phyloP scores from a whole-genome alignment of 2,113 vertebrate genomes.

The Gracilinanus agilis region DNA sequence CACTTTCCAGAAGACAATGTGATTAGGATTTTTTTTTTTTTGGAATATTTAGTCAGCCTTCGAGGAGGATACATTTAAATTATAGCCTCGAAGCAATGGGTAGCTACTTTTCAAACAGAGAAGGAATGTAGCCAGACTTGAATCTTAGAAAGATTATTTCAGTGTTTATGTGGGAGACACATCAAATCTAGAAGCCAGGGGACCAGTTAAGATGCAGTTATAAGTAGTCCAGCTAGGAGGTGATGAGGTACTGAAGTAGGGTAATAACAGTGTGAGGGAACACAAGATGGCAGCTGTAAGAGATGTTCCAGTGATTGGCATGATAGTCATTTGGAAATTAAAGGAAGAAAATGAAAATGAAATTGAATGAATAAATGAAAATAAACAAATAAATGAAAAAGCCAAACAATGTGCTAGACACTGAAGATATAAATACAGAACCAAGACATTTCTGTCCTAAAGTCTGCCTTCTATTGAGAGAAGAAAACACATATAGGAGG shows the following conservation, averaged over 20 bases:
- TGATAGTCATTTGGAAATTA: not conserved
- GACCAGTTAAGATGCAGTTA: not conserved
- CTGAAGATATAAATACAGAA: not conserved
- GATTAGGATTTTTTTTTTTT: not conserved
- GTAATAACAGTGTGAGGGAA: not conserved
- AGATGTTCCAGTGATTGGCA: not conserved
- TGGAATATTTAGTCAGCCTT: not conserved
- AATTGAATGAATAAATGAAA: not conserved
- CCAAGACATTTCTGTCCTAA: not conserved
- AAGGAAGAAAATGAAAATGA: no score
- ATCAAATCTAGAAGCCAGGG: not conserved
- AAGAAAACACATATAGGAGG: not conserved
- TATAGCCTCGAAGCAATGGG: not conserved
- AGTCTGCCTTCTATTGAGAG: not conserved
- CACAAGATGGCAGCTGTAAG: not conserved
- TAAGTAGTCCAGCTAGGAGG: no score
- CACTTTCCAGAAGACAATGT: not conserved
- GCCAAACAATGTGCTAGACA: not conserved
- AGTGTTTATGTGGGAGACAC: not conserved
- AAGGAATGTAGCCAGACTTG: not conserved
- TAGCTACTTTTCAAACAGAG: not conserved
- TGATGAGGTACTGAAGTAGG: not conserved
- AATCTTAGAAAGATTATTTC: not conserved
- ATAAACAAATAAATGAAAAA: not conserved
- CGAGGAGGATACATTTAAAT: not conserved